These are phyloP conservation scores for Cheilosia vulpina DNA, from an alignment of 2,888 invertebrate species.

Conservation along the genomic window DNA sequence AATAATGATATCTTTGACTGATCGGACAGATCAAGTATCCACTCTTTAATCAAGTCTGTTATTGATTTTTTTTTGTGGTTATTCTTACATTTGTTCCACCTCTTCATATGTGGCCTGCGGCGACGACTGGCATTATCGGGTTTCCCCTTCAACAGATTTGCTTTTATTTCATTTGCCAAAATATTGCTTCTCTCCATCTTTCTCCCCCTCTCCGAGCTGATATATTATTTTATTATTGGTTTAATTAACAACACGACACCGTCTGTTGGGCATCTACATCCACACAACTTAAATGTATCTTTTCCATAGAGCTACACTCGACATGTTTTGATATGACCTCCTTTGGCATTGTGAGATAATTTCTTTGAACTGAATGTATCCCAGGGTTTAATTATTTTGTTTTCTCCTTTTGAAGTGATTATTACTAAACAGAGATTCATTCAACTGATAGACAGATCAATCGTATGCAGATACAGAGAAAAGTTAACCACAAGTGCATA, in stretches of 20 bases:
- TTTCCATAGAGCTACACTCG: conserved; percentile 11
- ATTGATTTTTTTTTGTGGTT: too few species aligned
- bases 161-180: conserved; percentile 7
- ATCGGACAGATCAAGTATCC: too few species aligned
- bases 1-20: too few species aligned
- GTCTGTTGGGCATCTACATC: neutral
- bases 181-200: neutral
- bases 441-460: conserved; percentile 22
- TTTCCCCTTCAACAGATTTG: too few species aligned
- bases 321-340: conserved; percentile 64
- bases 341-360: conserved; percentile 40
- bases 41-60: too few species aligned
- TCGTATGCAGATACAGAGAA: conserved; percentile 12
- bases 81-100: too few species aligned
- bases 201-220: neutral
- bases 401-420: conserved; percentile 56
- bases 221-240: conserved; percentile 10
- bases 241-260: conserved; percentile 29
- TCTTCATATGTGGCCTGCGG: too few species aligned
- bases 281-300: neutral
- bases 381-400: conserved; percentile 52
- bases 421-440: conserved; percentile 42
- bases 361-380: conserved; percentile 60
- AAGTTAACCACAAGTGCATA: too few species aligned
- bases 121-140: too few species aligned